These are phyloP conservation scores for Orchesellides sinensis DNA, from an alignment of 2,888 invertebrate species.

Conservation along the genomic window DNA sequence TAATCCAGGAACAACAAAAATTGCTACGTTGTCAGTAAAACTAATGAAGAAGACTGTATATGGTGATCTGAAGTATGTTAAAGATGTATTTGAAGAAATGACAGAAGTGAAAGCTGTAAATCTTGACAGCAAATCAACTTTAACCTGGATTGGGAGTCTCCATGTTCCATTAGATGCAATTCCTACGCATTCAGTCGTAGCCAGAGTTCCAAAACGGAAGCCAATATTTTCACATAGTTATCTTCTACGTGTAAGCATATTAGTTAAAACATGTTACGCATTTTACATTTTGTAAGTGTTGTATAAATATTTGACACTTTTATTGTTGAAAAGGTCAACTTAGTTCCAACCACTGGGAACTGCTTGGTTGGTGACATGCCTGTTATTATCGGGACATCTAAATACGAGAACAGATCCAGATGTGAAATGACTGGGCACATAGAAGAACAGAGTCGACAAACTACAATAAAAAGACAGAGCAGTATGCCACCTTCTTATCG, in stretches of 20 bases:
- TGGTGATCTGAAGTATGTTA: conserved; percentile 41
- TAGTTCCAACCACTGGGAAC: conserved; percentile 20
- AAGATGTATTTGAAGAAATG: conserved; percentile 44
- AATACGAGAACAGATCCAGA: conserved; percentile 28
- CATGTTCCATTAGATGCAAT: conserved; percentile 39
- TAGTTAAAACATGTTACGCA: neutral
- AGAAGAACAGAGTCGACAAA: neutral
- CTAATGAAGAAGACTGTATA: conserved; percentile 44
- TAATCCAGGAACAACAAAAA: conserved; percentile 32
- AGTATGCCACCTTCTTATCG: conserved; percentile 49
- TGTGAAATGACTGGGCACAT: neutral
- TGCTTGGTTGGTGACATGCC: conserved; percentile 38
- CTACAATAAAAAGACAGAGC: conserved; percentile 21
- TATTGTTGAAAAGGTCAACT: conserved; percentile 24
- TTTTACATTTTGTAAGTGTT: neutral
- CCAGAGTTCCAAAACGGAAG: too few relatives aligned
- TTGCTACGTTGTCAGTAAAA: conserved; percentile 15
- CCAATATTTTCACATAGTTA: conserved; percentile 50
- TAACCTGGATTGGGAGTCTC: conserved; percentile 53
- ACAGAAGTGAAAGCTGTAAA: conserved; percentile 14
- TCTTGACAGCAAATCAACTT: conserved; percentile 17
- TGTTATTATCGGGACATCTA: conserved; percentile 46
- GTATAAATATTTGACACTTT: neutral
- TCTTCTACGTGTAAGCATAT: conserved; percentile 35
- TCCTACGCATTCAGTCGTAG: conserved; percentile 43